Percentiles rank a stretch among this genome's conserved stretches.
Conservation (phyloP, 37 sponge, comb jelly and placozoan genomes). For the Theonella swinhoei region DNA sequence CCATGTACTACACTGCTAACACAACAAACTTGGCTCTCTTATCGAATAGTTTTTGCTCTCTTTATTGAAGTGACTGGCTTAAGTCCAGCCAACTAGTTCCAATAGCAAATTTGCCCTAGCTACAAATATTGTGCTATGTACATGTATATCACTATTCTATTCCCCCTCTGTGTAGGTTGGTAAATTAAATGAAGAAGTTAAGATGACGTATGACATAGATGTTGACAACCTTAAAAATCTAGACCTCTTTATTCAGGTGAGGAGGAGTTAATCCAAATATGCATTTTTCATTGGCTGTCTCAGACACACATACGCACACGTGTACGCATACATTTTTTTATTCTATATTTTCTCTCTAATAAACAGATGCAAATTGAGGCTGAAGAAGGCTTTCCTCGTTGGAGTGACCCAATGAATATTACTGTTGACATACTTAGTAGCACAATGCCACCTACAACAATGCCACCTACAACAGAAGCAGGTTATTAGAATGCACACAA, state of each 20-base stretch:
- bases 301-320: neutral
- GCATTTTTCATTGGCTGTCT: too few relatives aligned
- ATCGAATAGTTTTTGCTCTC: too few relatives aligned
- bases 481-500: too few relatives aligned
- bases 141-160: neutral
- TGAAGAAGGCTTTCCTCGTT: neutral
- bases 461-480: neutral
- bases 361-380: constrained; percentile 17
- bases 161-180: neutral
- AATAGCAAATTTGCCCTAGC: too few relatives aligned
- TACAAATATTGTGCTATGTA: neutral
- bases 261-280: too few relatives aligned
- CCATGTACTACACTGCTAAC: too few relatives aligned
- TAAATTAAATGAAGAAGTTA: neutral
- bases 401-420: constrained; percentile 4
- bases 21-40: neutral
- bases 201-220: neutral
- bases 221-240: neutral
- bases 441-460: neutral
- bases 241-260: neutral
- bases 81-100: too few relatives aligned
- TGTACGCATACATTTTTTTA: too few relatives aligned
- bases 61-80: too few relatives aligned
- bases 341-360: neutral
- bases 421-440: neutral